Evolutionary conservation across 2,797 vertebrate genomes (phyloP), one percentile per base, ranked within the genome.

Genomic region (Rhadinocentrus ornatus): DNA sequence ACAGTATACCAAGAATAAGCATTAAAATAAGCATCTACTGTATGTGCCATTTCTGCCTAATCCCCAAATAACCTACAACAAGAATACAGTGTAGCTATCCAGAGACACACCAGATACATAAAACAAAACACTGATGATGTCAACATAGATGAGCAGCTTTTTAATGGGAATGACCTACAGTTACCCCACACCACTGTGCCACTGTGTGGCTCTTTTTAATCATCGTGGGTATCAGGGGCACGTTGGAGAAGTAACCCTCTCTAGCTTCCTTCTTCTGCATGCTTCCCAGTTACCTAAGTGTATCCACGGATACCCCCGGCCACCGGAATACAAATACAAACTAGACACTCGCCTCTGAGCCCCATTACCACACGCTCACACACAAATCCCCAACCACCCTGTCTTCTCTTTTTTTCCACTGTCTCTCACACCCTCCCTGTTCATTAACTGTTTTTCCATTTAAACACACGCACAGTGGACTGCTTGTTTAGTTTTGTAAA

Each of bases 271-370:
- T 87, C 94, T 83, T 68, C 82, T 85, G 93, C 92, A 96, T 96
- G 96, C 92, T 96, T 94, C 90, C 92, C 95, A 95, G 94, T 96
- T 94, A 96, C 95, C 93, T 94, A 83, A 82, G 88, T 79, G 97
- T 98, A 96, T 95, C 96, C 96, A 97, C 87, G 97, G 94, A 96
- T 92, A 97, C 96, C 87, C 83, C 77, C 81, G 80, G 85, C 88
- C 44, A 94, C 92, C 88, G 73, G 96, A 96, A 97, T 93, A 96
- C 95, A 95, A 97, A 98, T 97, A 92, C 90, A 90, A 88, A 92
- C 64, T 88, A 91, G 88, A 87, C 89, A 77, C 91, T 91, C 80
- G 84, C 88, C 90, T 92, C 89, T 89, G 84, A 89, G 79, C 78
- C 75, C 67, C 65, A 79, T 89, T 83, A 81, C 73, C 63, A 48